A percentile compares a stretch with the other conserved stretches of the same genome.
These are phyloP conservation scores for Gnathonemus longibarbis DNA, from an alignment of 2,113 vertebrate genomes.

Conservation along the genomic window DNA sequence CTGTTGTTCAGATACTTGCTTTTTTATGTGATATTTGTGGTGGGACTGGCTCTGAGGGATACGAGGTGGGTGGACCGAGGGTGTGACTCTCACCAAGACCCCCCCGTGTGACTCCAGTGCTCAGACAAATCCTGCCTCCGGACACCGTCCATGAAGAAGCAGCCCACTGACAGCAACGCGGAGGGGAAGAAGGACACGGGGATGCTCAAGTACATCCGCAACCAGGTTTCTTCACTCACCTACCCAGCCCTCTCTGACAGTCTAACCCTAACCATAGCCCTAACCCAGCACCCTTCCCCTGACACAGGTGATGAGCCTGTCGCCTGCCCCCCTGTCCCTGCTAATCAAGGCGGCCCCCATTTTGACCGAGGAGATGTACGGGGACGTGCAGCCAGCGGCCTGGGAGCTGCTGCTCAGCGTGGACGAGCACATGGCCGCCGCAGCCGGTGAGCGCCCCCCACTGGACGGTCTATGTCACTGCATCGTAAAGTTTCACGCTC, in stretches of 20 bases:
- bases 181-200: slow-evolving; percentile 96
- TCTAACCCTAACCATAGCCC: neutral
- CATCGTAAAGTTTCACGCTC: neutral
- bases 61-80: neutral
- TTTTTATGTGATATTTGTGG: neutral
- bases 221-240: slow-evolving; percentile 70
- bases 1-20: neutral
- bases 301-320: slow-evolving; percentile 88
- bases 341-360: slow-evolving; percentile 92
- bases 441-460: slow-evolving; percentile 68
- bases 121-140: slow-evolving; percentile 93
- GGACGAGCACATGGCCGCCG: slow-evolving; percentile 96
- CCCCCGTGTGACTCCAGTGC: slow-evolving; percentile 58
- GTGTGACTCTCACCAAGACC: neutral
- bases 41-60: neutral
- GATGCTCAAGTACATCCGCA: slow-evolving; percentile 96
- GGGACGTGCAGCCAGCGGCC: slow-evolving; percentile 90
- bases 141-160: slow-evolving; percentile 91
- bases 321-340: slow-evolving; percentile 88
- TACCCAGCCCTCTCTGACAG: neutral
- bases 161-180: slow-evolving; percentile 72
- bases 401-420: slow-evolving; percentile 95
- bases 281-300: neutral
- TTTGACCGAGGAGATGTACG: slow-evolving; percentile 95
- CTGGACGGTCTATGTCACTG: neutral